Conservation (phyloP, 2,113 vertebrate species). For the Catagonus wagneri region DNA sequence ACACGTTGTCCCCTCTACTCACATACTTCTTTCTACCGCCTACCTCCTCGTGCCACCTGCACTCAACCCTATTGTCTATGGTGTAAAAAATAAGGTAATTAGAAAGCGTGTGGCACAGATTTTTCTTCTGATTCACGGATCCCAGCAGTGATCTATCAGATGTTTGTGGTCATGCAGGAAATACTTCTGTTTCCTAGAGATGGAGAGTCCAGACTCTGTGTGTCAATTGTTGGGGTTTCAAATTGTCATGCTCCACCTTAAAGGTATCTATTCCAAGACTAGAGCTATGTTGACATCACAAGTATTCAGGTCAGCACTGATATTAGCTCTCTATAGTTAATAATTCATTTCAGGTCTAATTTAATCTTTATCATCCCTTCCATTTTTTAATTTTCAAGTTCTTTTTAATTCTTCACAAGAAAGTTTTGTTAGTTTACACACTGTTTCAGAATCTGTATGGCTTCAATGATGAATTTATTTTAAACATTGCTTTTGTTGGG, state of each 20-base stretch:
- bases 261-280: neutral
- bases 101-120: neutral
- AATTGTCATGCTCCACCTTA: neutral
- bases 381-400: neutral
- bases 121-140: conserved; percentile 24
- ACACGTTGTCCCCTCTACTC: neutral
- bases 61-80: conserved; percentile 52
- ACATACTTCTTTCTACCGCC: conserved; percentile 25
- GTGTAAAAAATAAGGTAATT: conserved; percentile 49
- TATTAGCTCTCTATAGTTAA: neutral
- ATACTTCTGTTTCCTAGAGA: neutral
- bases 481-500: neutral
- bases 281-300: neutral
- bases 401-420: neutral
- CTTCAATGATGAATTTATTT: neutral
- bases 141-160: neutral
- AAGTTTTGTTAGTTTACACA: neutral
- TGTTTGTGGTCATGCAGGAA: neutral
- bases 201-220: neutral
- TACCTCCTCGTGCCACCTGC: conserved; percentile 48
- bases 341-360: neutral
- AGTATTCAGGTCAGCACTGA: neutral
- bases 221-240: neutral
- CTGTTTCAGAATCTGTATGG: neutral
- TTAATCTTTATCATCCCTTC: neutral